These are phyloP conservation scores for Sinosuthora webbiana DNA, from an alignment of 2,113 vertebrate genomes.

Conservation along the genomic window DNA sequence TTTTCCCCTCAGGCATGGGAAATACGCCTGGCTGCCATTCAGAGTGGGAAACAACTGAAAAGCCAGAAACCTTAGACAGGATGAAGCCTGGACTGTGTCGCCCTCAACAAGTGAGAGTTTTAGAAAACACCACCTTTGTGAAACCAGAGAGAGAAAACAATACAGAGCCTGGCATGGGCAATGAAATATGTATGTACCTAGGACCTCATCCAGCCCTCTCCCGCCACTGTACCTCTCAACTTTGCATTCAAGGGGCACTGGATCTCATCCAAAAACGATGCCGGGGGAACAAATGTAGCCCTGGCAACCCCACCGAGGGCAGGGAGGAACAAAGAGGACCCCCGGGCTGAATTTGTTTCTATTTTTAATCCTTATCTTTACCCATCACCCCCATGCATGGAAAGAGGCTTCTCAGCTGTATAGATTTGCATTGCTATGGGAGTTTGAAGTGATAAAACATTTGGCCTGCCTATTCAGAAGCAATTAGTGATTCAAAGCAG, in stretches of 20 bases:
- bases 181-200: constrained; percentile 35
- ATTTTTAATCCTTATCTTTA: constrained; percentile 60
- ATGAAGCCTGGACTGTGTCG: neutral
- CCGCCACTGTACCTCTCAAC: neutral
- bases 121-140: constrained; percentile 37
- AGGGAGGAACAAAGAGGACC: constrained; percentile 45
- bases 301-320: constrained; percentile 18
- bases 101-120: neutral
- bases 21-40: neutral
- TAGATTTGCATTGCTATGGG: constrained; percentile 56
- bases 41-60: neutral
- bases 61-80: neutral
- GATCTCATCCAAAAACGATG: constrained; percentile 26
- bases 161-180: neutral
- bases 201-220: constrained; percentile 9
- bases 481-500: constrained; percentile 41
- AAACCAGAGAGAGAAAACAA: neutral
- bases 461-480: constrained; percentile 43
- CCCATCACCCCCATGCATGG: constrained; percentile 9
- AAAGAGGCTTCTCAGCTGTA: constrained; percentile 34
- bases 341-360: constrained; percentile 24
- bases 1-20: neutral
- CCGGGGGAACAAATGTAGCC: constrained; percentile 50
- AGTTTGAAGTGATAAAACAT: constrained; percentile 34
- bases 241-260: constrained; percentile 26